These are phyloP conservation scores for Limenitis camilla DNA, from an alignment of 2,888 invertebrate species.

Conservation along the genomic window DNA sequence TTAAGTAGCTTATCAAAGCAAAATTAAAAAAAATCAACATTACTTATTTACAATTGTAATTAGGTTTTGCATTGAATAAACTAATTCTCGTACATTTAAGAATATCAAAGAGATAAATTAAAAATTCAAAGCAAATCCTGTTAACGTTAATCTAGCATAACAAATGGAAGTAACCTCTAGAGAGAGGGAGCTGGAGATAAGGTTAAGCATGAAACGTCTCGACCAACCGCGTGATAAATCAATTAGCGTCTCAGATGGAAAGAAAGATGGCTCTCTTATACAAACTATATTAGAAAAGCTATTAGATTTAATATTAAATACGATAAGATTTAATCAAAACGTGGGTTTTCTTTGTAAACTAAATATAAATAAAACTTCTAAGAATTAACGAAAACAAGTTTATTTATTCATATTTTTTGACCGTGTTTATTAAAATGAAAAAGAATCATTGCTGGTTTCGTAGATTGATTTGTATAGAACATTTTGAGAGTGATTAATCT, in stretches of 20 bases:
- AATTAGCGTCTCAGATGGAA: constrained; percentile 2
- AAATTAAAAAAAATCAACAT: neutral
- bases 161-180: constrained; percentile 9
- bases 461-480: no score
- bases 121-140: constrained; percentile 10
- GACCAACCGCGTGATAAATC: constrained; percentile 13
- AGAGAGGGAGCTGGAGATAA: constrained; percentile 6
- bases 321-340: no score
- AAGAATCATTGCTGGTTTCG: no score
- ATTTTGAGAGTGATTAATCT: no score
- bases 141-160: constrained; percentile 11
- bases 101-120: neutral
- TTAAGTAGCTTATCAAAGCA: no score
- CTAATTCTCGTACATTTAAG: neutral
- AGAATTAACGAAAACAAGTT: no score
- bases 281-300: neutral
- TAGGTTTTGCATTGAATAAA: neutral
- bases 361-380: no score
- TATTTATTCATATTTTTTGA: no score
- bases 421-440: no score
- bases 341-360: no score
- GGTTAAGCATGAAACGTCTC: constrained; percentile 9
- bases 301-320: no score
- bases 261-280: neutral
- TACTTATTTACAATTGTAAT: neutral